Evolutionary conservation across 2,797 vertebrate genomes (phyloP).

Genomic region (Gallirallus australis): DNA sequence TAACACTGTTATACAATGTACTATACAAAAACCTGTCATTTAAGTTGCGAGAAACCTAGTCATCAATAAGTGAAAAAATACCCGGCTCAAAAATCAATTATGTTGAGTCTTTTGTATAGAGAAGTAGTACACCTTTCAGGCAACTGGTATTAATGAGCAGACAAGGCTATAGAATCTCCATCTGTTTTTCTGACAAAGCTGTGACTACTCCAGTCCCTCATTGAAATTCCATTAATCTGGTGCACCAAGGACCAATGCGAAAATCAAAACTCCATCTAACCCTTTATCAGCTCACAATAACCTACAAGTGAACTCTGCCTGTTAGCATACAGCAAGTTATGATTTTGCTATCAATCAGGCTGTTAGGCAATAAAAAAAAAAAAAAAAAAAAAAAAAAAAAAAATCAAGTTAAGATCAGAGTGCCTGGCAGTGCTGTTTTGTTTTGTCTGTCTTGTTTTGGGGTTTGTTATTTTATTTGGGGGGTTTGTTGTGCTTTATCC

Average conservation of each 20-base stretch:
- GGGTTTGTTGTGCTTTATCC: constrained; percentile 66
- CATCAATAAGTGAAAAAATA: constrained; percentile 80
- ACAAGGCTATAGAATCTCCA: constrained; percentile 86
- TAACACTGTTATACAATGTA: constrained; percentile 57
- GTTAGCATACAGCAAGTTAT: constrained; percentile 84
- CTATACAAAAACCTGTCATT: constrained; percentile 75
- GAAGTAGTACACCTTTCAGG: constrained; percentile 83
- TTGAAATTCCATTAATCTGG: constrained; percentile 88
- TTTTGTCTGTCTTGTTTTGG: constrained; percentile 69
- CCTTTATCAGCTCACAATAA: constrained; percentile 87
- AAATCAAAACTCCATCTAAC: constrained; percentile 88
- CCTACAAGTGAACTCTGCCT: constrained; percentile 87
- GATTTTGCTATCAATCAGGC: constrained; percentile 85
- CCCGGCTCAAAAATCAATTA: constrained; percentile 84
- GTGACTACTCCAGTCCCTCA: constrained; percentile 82
- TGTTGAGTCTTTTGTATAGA: constrained; percentile 83
- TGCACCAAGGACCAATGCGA: constrained; percentile 81
- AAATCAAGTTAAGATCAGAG: constrained; percentile 69
- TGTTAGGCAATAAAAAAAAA: constrained; percentile 72
- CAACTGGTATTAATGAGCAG: constrained; percentile 86
- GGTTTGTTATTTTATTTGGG: constrained; percentile 52
- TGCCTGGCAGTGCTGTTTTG: constrained; percentile 70
- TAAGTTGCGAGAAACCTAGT: constrained; percentile 76
- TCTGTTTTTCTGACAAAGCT: constrained; percentile 87
- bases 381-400: constrained; percentile 52